phyloP scores from a whole-genome alignment of 2,797 vertebrate species.

The Aeoliscus strigatus region DNA sequence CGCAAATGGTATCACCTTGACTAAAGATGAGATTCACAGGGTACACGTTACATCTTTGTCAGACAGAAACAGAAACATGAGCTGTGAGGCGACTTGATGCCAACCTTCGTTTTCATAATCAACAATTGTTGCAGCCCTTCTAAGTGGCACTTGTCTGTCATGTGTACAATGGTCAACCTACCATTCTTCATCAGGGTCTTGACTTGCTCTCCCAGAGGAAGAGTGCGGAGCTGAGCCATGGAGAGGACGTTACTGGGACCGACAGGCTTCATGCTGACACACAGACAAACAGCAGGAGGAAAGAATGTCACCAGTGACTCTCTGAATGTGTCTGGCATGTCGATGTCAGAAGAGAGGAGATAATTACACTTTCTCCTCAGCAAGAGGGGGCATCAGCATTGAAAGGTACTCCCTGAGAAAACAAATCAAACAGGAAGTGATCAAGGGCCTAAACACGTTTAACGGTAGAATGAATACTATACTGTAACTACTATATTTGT shows the following conservation, averaged over 20 bases:
- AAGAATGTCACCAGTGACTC: not conserved
- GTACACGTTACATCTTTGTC: not conserved
- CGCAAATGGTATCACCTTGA: constrained; percentile 94
- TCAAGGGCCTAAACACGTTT: too few relatives aligned
- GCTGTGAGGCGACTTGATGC: too few relatives aligned
- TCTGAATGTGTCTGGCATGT: not conserved
- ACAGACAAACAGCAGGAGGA: not conserved
- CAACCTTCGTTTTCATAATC: too few relatives aligned
- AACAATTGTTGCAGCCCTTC: too few relatives aligned
- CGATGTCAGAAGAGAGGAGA: not conserved
- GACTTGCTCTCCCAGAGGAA: constrained; percentile 93
- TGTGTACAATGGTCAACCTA: constrained; percentile 56
- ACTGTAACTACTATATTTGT: too few relatives aligned
- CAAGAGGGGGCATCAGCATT: constrained; percentile 92
- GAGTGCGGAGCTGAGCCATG: constrained; percentile 93
- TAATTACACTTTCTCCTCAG: constrained; percentile 91
- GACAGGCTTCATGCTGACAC: constrained; percentile 79
- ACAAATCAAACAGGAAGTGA: too few relatives aligned
- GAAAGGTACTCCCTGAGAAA: constrained; percentile 86
- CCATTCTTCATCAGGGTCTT: constrained; percentile 97
- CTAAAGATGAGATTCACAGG: constrained; percentile 59
- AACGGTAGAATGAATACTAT: too few relatives aligned
- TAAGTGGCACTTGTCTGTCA: too few relatives aligned
- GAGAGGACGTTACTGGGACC: constrained; percentile 96
- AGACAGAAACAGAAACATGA: not conserved